A percentile compares a stretch with the other conserved stretches of the same genome.
Evolutionary conservation across 2,888 invertebrate genomes (phyloP).

Genomic region (Copidosoma aretas): DNA sequence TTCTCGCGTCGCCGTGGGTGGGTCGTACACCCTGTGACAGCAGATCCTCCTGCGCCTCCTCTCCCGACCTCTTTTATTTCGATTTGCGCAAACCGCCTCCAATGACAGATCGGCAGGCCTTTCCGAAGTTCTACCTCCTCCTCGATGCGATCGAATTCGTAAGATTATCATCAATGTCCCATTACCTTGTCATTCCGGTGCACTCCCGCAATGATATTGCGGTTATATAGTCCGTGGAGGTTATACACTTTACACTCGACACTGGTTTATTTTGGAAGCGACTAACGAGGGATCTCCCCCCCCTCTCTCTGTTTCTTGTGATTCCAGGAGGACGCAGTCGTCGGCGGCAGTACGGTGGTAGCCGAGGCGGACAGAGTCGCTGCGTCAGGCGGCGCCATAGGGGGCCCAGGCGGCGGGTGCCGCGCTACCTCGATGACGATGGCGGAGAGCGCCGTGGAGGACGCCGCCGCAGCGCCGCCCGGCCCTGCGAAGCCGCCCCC

Average conservation of each 20-base stretch:
- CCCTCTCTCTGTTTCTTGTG: constrained; percentile 25
- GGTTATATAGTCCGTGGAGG: constrained; percentile 14
- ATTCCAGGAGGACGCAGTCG: constrained; percentile 58
- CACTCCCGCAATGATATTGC: not conserved
- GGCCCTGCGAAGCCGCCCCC: constrained; percentile 64
- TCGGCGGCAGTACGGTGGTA: constrained; percentile 56
- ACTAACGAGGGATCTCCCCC: no score
- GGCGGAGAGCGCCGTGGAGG: constrained; percentile 73
- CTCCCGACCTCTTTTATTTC: not conserved
- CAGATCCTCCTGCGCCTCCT: constrained; percentile 12
- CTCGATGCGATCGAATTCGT: constrained; percentile 13
- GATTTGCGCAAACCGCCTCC: constrained; percentile 8
- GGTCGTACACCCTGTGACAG: constrained; percentile 16
- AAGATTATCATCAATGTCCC: constrained; percentile 17
- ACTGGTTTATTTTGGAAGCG: no score
- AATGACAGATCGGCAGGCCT: constrained; percentile 36
- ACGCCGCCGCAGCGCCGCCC: constrained; percentile 67
- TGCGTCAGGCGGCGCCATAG: constrained; percentile 59
- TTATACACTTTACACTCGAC: constrained; percentile 19
- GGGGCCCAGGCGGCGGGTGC: constrained; percentile 64
- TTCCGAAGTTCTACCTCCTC: constrained; percentile 26
- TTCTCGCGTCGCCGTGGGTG: constrained; percentile 37
- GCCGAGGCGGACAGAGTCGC: constrained; percentile 59
- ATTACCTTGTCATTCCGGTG: not conserved
- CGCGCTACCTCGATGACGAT: constrained; percentile 71